Conservation (phyloP, 1,140 invertebrate species). For the Lepidostoma basale region DNA sequence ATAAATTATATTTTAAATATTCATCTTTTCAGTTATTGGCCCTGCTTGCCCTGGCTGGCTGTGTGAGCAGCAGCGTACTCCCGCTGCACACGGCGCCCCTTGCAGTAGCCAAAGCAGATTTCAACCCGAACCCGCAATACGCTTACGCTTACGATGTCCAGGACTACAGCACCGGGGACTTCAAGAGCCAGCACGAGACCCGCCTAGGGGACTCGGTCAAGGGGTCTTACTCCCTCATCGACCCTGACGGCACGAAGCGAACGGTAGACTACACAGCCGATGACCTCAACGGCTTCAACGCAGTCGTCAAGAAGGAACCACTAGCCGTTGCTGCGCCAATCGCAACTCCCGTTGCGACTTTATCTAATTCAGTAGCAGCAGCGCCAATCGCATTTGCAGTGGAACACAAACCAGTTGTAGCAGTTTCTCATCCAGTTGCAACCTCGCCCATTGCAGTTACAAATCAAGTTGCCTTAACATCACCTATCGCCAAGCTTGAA, state of each 20-base stretch:
- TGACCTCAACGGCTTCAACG: slow-evolving; percentile 57
- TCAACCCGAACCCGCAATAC: slow-evolving; percentile 50
- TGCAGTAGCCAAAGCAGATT: slow-evolving; percentile 21
- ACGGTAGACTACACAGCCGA: slow-evolving; percentile 64
- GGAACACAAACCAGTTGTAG: not conserved
- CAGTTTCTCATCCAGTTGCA: not conserved
- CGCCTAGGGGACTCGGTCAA: slow-evolving; percentile 65
- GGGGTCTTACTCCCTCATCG: slow-evolving; percentile 64
- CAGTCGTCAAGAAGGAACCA: slow-evolving; percentile 43
- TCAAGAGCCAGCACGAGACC: slow-evolving; percentile 65
- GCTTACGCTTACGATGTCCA: slow-evolving; percentile 64
- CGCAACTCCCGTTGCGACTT: not conserved
- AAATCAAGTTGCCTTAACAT: not conserved
- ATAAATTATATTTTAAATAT: not conserved
- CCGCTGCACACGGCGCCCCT: slow-evolving; percentile 27
- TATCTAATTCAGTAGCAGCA: not conserved
- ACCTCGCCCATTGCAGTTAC: not conserved
- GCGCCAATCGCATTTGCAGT: not conserved
- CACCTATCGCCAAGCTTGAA: not conserved
- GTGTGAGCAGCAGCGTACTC: slow-evolving; percentile 29
- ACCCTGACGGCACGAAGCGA: slow-evolving; percentile 63
- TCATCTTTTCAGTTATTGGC: slow-evolving; percentile 34
- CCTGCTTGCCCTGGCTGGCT: slow-evolving; percentile 28
- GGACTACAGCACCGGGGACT: slow-evolving; percentile 64
- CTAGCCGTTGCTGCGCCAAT: not conserved